phyloP scores from a whole-genome alignment of 2,113 vertebrate genomes.

The Chloropsis hardwickii region DNA sequence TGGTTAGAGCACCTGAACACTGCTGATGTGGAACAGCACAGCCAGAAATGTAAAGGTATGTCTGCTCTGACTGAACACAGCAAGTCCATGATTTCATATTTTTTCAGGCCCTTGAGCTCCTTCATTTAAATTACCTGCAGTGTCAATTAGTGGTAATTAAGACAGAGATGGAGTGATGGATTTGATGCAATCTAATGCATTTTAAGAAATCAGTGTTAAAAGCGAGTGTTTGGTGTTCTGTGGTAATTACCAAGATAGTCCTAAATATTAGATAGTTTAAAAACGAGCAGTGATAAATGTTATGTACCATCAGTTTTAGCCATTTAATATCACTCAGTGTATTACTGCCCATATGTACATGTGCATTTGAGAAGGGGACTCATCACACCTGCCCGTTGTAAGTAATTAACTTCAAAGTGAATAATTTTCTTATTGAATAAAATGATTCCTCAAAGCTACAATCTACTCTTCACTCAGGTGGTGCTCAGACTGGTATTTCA shows the following conservation, averaged over 20 bases:
- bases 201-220: background rate
- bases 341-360: background rate
- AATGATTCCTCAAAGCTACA: background rate
- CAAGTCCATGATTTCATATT: background rate
- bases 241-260: background rate
- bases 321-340: background rate
- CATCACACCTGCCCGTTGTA: background rate
- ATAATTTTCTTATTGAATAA: background rate
- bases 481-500: background rate
- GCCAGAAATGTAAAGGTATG: background rate
- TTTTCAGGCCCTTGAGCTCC: slow-evolving; percentile 1
- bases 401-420: background rate
- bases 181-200: background rate
- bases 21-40: background rate
- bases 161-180: background rate
- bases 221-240: background rate
- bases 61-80: background rate
- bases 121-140: background rate
- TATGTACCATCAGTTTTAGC: background rate
- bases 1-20: background rate
- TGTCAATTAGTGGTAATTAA: slow-evolving; percentile 22
- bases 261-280: background rate
- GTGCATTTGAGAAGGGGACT: background rate
- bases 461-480: background rate
- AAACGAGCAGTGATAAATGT: background rate